Base-by-base conservation (phyloP, 1,140 invertebrate genomes). In the Drosophila saltans region DNA sequence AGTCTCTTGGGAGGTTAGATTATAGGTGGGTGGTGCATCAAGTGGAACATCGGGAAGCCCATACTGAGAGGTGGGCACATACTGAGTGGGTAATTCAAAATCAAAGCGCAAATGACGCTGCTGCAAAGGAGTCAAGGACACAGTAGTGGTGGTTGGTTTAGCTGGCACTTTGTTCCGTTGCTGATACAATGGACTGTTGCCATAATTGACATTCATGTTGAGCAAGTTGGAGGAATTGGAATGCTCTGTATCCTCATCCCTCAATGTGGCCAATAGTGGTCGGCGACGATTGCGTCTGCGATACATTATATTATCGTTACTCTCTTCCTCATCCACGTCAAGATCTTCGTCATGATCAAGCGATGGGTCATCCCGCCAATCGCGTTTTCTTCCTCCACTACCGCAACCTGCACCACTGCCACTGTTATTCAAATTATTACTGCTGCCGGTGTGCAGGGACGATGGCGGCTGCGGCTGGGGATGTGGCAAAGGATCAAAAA, bases 161-260 rank as follows among this genome's bases (percentile, higher is more conserved):
- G 90, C 75, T n/a, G 85, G 75, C 8, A 92, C 70, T 48, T 92
- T 92, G 55, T 92, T 92, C 4, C 83, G 83, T 43, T 92, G 90
- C 41, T 92, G 90, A 60, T 90, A 91, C 1, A 85, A 41, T 0
- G 85, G 90, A 62, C 90, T 91, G 16, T 88, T 76, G 63, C 81
- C 82, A 21, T 71, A 85, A 52, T 85, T 91, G 5, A 91, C 78
- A 70, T 91, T 91, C 88, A 91, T 91, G 45, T 91, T 91, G 1
- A 83, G 71, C 28, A 72, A 72, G 41, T 85, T 89, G 9, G 81
- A 85, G 6, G 86, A 66, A 30, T 48, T 74, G 8, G 72, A 41
- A 55, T 84, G 80, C 9, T 83, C 59, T 8, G 78, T 45, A 39
- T 78, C 74, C 7, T 84, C 85, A 56, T 88, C 77, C 2, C 70